Percentiles rank a stretch among this genome's conserved stretches.
These are phyloP conservation scores for Drosophila heteroneura DNA, from an alignment of 2,888 invertebrate species.

Conservation along the genomic window DNA sequence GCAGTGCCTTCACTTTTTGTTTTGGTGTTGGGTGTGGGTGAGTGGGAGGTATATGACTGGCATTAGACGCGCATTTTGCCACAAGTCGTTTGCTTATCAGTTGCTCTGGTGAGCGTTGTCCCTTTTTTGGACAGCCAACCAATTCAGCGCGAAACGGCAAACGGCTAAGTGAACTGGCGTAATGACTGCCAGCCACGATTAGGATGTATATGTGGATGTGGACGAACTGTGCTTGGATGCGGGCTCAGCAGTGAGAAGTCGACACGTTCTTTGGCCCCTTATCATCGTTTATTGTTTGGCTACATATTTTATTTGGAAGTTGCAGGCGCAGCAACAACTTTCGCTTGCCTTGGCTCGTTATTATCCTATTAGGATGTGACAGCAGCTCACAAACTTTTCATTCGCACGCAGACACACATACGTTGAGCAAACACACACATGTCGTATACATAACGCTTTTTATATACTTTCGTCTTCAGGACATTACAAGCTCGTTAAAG, in stretches of 20 bases:
- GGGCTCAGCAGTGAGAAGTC: slow-evolving; percentile 27
- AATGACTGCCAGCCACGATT: slow-evolving; percentile 31
- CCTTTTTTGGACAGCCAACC: slow-evolving; percentile 38
- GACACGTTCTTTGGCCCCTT: slow-evolving; percentile 77
- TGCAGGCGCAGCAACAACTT: slow-evolving; percentile 80
- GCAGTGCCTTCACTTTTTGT: slow-evolving; percentile 11
- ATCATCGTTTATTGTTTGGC: slow-evolving; percentile 76
- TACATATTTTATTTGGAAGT: slow-evolving; percentile 70
- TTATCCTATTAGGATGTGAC: slow-evolving; percentile 81
- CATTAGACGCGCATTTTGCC: slow-evolving; percentile 74
- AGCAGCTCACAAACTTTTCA: slow-evolving; percentile 76
- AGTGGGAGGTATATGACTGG: slow-evolving; percentile 34
- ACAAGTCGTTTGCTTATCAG: slow-evolving; percentile 83
- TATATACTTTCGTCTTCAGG: slow-evolving; percentile 76
- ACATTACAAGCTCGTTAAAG: slow-evolving; percentile 81
- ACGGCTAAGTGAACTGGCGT: slow-evolving; percentile 60
- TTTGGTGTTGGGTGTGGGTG: background rate
- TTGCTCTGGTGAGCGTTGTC: slow-evolving; percentile 55
- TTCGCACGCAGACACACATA: slow-evolving; percentile 46
- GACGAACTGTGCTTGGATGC: background rate
- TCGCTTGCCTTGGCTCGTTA: slow-evolving; percentile 73
- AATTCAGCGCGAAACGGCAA: slow-evolving; percentile 28
- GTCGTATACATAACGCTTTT: slow-evolving; percentile 76
- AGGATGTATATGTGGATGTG: background rate
- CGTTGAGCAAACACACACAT: slow-evolving; percentile 48